Percentiles rank a stretch among this genome's conserved stretches.
These are phyloP conservation scores for Saguinus imperator DNA, from an alignment of 2,113 vertebrate species.

Conservation along the genomic window DNA sequence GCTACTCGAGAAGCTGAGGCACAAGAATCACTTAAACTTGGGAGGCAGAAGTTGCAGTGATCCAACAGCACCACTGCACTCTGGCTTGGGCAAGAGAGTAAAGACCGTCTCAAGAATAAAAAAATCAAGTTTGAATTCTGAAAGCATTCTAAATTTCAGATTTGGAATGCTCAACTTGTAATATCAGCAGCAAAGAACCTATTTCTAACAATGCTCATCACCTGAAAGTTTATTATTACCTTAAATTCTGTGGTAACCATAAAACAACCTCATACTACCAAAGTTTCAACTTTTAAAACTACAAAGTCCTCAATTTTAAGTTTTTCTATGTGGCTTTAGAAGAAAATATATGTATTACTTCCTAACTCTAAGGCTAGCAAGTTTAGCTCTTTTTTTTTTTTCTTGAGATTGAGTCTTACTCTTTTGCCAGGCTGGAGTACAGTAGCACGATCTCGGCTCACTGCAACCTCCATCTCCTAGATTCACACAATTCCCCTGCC, in stretches of 20 bases:
- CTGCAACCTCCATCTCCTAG: no score
- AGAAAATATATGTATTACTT: slow-evolving; percentile 20
- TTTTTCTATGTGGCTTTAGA: neutral
- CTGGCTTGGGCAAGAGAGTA: no score
- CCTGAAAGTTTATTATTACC: neutral
- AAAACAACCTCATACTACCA: neutral
- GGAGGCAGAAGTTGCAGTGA: no score
- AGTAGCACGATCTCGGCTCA: no score
- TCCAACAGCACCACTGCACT: no score
- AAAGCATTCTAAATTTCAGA: neutral
- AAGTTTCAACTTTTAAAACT: slow-evolving; percentile 1
- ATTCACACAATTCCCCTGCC: no score
- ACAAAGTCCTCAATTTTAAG: neutral
- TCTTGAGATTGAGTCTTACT: no score
- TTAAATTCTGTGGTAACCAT: neutral
- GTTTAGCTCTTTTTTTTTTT: neutral
- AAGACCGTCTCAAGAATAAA: no score
- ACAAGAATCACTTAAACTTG: no score
- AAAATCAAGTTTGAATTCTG: neutral
- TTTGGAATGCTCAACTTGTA: neutral
- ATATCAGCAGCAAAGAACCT: neutral
- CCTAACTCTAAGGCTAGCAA: neutral
- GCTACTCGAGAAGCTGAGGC: no score
- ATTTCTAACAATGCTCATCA: neutral
- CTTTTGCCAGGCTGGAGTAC: no score